phyloP scores from a whole-genome alignment of 2,888 invertebrate genomes.

The Cephonodes hylas region DNA sequence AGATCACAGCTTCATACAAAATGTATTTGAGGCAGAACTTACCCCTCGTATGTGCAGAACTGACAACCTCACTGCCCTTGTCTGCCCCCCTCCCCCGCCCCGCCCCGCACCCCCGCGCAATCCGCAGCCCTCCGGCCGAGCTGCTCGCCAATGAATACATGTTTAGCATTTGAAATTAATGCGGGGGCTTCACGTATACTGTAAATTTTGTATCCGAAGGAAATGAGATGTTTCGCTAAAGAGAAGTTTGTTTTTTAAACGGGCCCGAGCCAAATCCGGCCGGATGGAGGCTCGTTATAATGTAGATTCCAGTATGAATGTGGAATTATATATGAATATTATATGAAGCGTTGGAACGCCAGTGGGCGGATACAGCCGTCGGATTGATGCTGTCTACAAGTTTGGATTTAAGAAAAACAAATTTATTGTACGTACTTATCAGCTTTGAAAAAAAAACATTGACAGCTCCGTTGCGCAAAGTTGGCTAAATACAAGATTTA shows the following conservation, averaged over 20 bases:
- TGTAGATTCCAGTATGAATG: neutral
- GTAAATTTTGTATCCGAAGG: slow-evolving; percentile 13
- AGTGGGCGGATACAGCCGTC: neutral
- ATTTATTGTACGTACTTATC: neutral
- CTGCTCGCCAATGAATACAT: neutral
- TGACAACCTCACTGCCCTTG: neutral
- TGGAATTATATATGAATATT: slow-evolving; percentile 1
- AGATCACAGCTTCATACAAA: neutral
- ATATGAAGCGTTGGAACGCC: neutral
- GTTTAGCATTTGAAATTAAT: slow-evolving; percentile 13
- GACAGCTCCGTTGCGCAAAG: too few species aligned
- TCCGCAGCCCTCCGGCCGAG: neutral
- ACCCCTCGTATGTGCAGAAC: neutral
- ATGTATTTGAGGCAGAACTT: neutral
- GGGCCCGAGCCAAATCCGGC: neutral
- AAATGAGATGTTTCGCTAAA: slow-evolving; percentile 11
- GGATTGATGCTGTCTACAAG: neutral
- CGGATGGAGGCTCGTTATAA: neutral
- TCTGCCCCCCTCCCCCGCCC: neutral
- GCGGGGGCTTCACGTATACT: neutral
- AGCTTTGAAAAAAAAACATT: too few species aligned
- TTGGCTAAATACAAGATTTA: too few species aligned
- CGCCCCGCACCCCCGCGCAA: neutral
- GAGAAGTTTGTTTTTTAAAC: slow-evolving; percentile 6
- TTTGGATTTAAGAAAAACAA: neutral